Conservation (phyloP, 2,113 vertebrate species). For the Rhinogobius similis region DNA sequence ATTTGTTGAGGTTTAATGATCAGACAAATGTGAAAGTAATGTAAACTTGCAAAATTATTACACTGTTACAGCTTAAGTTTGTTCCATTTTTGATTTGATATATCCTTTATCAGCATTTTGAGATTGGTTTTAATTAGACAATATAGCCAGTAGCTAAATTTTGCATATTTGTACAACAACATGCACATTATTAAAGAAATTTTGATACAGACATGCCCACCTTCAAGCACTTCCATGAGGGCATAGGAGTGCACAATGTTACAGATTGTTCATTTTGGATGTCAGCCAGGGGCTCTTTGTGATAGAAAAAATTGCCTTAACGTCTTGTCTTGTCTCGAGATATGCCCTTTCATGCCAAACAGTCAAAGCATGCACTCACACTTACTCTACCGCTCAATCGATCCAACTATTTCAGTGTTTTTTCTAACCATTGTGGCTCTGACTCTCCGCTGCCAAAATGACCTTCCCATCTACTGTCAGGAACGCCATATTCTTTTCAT, state of each 20-base stretch:
- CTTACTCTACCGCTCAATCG: background rate
- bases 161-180: too few species aligned
- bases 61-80: too few species aligned
- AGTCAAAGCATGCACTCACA: background rate
- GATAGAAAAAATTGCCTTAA: background rate
- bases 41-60: too few species aligned
- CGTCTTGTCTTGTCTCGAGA: too few species aligned
- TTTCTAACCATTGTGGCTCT: constrained; percentile 1
- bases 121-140: too few species aligned
- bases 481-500: constrained; percentile 4
- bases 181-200: too few species aligned
- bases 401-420: background rate
- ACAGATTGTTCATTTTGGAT: constrained; percentile 16
- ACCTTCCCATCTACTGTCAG: constrained; percentile 33
- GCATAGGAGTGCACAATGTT: background rate
- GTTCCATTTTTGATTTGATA: too few species aligned
- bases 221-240: background rate
- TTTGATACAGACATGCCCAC: too few species aligned
- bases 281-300: background rate
- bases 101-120: too few species aligned
- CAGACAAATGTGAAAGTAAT: too few species aligned
- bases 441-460: constrained; percentile 24
- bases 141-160: too few species aligned
- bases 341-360: background rate
- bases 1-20: too few species aligned